Conservation (phyloP, 2,888 invertebrate species). For the Spisula solida region DNA sequence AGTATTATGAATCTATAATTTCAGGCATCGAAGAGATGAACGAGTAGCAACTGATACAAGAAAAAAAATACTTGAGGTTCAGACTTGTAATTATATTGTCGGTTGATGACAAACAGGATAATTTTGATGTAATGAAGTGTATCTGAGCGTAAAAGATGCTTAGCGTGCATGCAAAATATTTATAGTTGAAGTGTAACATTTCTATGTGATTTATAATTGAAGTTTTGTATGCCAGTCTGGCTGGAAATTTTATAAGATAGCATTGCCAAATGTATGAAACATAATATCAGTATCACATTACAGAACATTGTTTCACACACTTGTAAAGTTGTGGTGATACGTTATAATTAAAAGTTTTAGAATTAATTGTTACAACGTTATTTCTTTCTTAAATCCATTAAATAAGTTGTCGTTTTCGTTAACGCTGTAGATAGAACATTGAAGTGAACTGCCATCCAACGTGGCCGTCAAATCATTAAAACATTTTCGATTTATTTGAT, state of each 20-base stretch:
- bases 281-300: background rate
- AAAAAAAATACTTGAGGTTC: background rate
- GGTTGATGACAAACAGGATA: background rate
- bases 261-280: background rate
- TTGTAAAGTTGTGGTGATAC: background rate
- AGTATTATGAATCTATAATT: background rate
- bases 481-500: too few relatives aligned
- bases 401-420: background rate
- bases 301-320: background rate
- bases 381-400: background rate
- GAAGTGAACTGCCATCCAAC: too few relatives aligned
- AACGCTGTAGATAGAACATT: too few relatives aligned
- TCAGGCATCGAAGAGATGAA: background rate
- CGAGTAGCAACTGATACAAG: background rate
- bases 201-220: conserved; percentile 8
- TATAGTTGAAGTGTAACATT: background rate
- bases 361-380: background rate
- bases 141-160: background rate
- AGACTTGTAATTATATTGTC: background rate
- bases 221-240: background rate
- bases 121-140: background rate
- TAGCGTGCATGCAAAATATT: background rate
- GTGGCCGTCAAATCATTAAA: too few relatives aligned
- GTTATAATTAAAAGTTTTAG: background rate
- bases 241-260: background rate